Percentiles rank a stretch among this genome's conserved stretches.
Conservation (phyloP, 2,113 vertebrate genomes). For the Notothenia coriiceps region DNA sequence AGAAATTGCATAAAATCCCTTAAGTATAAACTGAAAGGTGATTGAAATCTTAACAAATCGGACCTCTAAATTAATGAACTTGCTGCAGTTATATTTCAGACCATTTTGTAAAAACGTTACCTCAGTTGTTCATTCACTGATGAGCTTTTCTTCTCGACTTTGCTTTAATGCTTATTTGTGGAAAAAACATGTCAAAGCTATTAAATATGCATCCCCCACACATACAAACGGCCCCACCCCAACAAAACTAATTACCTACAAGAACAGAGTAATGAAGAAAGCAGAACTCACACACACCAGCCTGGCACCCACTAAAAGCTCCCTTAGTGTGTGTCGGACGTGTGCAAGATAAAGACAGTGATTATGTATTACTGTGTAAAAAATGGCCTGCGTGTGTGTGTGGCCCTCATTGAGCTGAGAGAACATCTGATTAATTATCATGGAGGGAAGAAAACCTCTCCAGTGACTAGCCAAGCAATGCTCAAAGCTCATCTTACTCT, state of each 20-base stretch:
- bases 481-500: constrained; percentile 76
- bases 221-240: background rate
- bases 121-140: background rate
- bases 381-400: background rate
- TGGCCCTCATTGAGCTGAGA: constrained; percentile 65
- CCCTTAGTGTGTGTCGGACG: constrained; percentile 8
- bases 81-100: background rate
- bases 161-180: background rate
- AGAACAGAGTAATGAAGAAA: constrained; percentile 37
- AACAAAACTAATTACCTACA: constrained; percentile 47
- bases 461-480: constrained; percentile 74
- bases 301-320: constrained; percentile 37
- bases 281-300: constrained; percentile 23
- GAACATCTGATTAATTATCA: constrained; percentile 82
- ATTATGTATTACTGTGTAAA: background rate
- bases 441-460: constrained; percentile 64
- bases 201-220: background rate
- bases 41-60: background rate
- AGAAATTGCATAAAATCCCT: background rate
- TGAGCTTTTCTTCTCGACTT: constrained; percentile 7
- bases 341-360: constrained; percentile 8
- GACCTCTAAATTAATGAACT: background rate
- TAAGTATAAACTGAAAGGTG: background rate
- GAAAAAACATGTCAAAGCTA: background rate
- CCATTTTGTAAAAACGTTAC: background rate